Evolutionary conservation across 2,888 invertebrate genomes (phyloP).

Genomic region (Thumatha senex): DNA sequence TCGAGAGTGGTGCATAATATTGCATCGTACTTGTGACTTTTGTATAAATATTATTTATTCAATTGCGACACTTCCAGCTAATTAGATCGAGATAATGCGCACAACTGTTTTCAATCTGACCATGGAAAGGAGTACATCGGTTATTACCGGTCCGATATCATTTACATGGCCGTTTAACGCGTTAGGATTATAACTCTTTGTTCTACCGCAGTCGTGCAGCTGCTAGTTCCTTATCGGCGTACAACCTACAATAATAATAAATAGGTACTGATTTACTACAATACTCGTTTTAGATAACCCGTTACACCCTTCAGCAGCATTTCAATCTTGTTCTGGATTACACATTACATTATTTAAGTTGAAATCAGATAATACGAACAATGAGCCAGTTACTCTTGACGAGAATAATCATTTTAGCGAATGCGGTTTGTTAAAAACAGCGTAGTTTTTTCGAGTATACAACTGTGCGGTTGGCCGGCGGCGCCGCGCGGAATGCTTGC

Average conservation of each 20-base stretch:
- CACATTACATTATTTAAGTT: constrained; percentile 3
- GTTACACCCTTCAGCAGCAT: constrained; percentile 43
- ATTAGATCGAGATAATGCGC: constrained; percentile 68
- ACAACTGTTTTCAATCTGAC: constrained; percentile 56
- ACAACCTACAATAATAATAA: constrained; percentile 54
- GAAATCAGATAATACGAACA: background rate
- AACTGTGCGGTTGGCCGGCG: constrained; percentile 60
- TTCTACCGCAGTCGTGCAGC: constrained; percentile 69
- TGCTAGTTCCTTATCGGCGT: constrained; percentile 70
- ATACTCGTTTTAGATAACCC: constrained; percentile 66
- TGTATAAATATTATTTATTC: constrained; percentile 17
- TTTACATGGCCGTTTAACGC: constrained; percentile 61
- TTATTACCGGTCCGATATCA: constrained; percentile 47
- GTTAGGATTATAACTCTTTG: constrained; percentile 72
- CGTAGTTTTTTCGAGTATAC: constrained; percentile 53
- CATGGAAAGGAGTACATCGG: constrained; percentile 48
- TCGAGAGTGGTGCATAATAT: too few species aligned
- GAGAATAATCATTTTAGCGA: constrained; percentile 17
- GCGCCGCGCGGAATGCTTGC: constrained; percentile 77
- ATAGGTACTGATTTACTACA: constrained; percentile 65
- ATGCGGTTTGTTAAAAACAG: constrained; percentile 39
- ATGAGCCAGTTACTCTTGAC: background rate
- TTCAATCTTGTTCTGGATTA: constrained; percentile 12
- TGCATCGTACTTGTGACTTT: too few species aligned
- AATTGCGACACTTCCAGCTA: constrained; percentile 57